Evolutionary conservation across 2,888 invertebrate species (phyloP), one percentile per base, ranked within the genome.

Genomic region (Calameuta idolon): DNA sequence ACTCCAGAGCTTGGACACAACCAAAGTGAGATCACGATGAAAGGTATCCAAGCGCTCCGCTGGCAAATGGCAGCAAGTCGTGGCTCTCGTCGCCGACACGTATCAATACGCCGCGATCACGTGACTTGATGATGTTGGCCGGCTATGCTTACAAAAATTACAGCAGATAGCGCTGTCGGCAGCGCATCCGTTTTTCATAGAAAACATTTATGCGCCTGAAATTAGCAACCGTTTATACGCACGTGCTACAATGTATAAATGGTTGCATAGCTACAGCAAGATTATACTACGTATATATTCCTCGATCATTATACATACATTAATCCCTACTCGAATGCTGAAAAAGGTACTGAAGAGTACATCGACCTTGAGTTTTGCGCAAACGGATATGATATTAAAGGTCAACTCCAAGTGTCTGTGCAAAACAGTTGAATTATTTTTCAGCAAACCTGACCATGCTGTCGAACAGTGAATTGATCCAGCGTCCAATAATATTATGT

Each of bases 101-200:
- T 90, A 90, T 90, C 90, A 89, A 90, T 90, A 89, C 88, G 86
- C 86, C 81, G 87, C 81, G 85, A 88, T 91, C 91, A 91, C 91
- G 91, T 91, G 91, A 91, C 89, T 83, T 88, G 91, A 90, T 91
- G 91, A 90, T 89, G 90, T 90, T 90, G 90, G 89, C 88, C 86
- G 86, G 84, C 85, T 79, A 79, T 55, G 23, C 23, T 55, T 55
- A 55, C 9, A 23, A 55, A 55, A 55, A 55, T 55, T 1, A 55
- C 55, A 55, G 55, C 23, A 55, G 55, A 23, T 55, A 55, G 55
- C 55, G 55, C 55, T 55, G 55, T 55, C 23, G 2, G 55, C 55
- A 55, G 2, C 9, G 55, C 55, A 55, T 55, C 15, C 55, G 55
- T 55, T 55, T 55, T 55, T 55, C 2, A 15, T 12, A 15, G 37